These are phyloP conservation scores for Dysdera silvatica DNA, from an alignment of 1,140 invertebrate genomes.

Conservation along the genomic window DNA sequence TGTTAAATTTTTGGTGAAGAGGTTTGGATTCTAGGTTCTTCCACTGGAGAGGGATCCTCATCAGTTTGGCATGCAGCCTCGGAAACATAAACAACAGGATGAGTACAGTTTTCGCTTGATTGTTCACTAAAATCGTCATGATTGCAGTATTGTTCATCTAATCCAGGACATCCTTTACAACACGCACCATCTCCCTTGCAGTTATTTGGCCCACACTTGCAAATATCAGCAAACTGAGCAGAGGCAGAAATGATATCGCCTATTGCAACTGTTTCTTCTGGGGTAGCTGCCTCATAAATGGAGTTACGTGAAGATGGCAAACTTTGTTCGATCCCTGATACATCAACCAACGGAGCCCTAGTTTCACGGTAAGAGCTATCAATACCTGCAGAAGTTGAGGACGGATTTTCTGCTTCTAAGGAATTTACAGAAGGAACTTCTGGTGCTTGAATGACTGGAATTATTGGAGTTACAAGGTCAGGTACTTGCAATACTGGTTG, in stretches of 20 bases:
- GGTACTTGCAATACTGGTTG: not conserved
- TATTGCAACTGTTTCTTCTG: not conserved
- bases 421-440: not conserved
- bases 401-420: not conserved
- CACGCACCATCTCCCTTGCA: conserved; percentile 10
- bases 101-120: too few species aligned
- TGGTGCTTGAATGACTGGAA: not conserved
- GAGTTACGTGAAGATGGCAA: too few species aligned
- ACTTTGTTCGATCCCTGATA: not conserved
- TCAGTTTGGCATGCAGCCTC: not conserved
- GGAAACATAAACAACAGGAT: not conserved
- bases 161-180: conserved; percentile 21
- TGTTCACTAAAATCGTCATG: not conserved
- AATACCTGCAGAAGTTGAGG: not conserved
- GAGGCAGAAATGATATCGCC: conserved; percentile 20
- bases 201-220: conserved; percentile 26
- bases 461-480: not conserved
- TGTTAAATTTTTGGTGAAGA: too few species aligned
- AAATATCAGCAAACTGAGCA: conserved; percentile 21
- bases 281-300: not conserved
- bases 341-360: not conserved
- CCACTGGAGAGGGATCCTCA: too few species aligned
- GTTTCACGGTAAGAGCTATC: not conserved
- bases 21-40: too few species aligned
- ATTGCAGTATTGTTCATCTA: conserved; percentile 15